These are phyloP conservation scores for Sebastes paucispinis DNA, from an alignment of 2,797 vertebrate genomes.

Conservation along the genomic window DNA sequence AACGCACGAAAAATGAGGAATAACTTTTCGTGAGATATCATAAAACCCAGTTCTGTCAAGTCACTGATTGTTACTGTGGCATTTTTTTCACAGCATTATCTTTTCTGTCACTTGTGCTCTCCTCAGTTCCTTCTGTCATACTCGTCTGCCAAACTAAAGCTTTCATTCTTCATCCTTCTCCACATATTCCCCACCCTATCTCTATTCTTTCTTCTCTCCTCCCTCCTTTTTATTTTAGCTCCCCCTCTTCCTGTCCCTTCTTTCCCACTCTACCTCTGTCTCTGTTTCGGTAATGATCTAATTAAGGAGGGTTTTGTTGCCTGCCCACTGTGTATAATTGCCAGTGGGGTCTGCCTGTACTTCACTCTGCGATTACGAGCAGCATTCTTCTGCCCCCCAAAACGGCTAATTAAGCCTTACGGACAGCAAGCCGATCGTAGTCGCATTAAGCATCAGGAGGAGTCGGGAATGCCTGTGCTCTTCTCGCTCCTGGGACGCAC, in stretches of 20 bases:
- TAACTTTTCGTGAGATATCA: too few relatives aligned
- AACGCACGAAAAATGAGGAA: too few relatives aligned
- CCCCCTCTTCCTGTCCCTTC: slow-evolving; percentile 1
- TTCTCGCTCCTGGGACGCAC: slow-evolving; percentile 43
- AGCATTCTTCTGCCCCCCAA: slow-evolving; percentile 61
- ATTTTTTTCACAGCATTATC: not conserved
- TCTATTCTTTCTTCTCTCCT: not conserved
- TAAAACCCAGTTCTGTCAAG: not conserved
- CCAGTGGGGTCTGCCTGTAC: slow-evolving; percentile 60
- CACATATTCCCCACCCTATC: not conserved
- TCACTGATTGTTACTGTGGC: slow-evolving; percentile 1
- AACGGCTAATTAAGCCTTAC: slow-evolving; percentile 80
- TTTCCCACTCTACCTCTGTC: slow-evolving; percentile 31
- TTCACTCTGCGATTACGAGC: slow-evolving; percentile 74
- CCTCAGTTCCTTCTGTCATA: not conserved
- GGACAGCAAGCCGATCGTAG: slow-evolving; percentile 64
- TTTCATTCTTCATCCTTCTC: not conserved
- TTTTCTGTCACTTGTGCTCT: slow-evolving; percentile 1
- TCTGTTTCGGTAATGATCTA: slow-evolving; percentile 63
- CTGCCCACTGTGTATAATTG: slow-evolving; percentile 74
- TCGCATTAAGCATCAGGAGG: slow-evolving; percentile 48
- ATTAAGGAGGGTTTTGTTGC: slow-evolving; percentile 75
- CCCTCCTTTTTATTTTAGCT: not conserved
- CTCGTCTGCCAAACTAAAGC: not conserved
- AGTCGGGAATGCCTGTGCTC: slow-evolving; percentile 53